phyloP scores from a whole-genome alignment of 2,113 vertebrate species.

The Oryzias celebensis region DNA sequence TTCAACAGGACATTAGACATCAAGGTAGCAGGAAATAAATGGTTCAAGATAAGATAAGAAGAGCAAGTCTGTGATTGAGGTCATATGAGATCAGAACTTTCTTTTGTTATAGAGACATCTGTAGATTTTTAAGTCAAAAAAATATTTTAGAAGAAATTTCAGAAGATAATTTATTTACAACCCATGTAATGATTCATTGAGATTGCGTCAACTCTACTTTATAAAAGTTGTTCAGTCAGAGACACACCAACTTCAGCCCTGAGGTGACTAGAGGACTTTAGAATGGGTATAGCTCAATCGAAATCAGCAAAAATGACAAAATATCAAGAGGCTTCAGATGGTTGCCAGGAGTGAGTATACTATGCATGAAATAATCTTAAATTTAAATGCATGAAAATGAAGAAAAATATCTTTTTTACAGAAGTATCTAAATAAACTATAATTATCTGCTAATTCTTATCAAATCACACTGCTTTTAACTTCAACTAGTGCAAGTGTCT shows the following conservation, averaged over 20 bases:
- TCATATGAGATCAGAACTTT: no score
- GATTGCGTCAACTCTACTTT: not conserved
- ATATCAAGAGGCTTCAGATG: constrained; percentile 1
- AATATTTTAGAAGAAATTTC: not conserved
- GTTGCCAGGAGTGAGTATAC: constrained; percentile 21
- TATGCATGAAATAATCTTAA: not conserved
- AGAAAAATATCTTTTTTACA: not conserved
- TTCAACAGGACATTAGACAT: no score
- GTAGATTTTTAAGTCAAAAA: constrained; percentile 23
- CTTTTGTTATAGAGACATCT: constrained; percentile 22
- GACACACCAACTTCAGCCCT: not conserved
- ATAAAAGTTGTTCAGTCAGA: not conserved
- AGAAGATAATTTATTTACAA: constrained; percentile 49
- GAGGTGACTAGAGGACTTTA: not conserved
- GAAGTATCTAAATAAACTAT: no score
- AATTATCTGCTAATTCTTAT: no score
- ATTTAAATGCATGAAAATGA: not conserved
- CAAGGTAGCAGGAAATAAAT: no score
- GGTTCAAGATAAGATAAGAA: no score
- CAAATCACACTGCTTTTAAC: no score
- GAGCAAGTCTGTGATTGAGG: no score
- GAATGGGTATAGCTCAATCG: constrained; percentile 10
- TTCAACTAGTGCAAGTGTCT: no score
- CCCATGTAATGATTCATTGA: constrained; percentile 29
- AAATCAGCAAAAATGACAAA: not conserved